Base-by-base conservation (phyloP, 2,113 vertebrate species). In the Himantopus leucocephalus region DNA sequence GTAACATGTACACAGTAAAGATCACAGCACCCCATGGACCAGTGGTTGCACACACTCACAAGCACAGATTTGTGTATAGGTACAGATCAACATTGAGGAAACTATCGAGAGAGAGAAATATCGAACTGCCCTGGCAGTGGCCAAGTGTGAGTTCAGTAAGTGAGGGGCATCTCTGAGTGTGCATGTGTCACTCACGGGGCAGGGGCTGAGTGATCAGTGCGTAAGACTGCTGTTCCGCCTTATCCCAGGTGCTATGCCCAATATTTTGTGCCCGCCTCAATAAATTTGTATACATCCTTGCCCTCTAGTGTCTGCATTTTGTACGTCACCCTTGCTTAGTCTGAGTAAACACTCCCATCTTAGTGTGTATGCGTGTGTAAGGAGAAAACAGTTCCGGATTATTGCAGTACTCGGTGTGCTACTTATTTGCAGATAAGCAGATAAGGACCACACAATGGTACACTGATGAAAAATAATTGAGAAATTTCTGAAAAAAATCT, bases 271-370 rank as follows among this genome's bases (percentile, higher is more conserved):
- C 90, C 76, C 70, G 27, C 79, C 55, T 30, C 64, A 22, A 8
- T 2, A 14, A 27, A 45, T 10, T 0, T 7, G 26, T 17, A 63
- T 39, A 21, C 88, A 37, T 50, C 79, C 66, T 93, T 95, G 83
- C 79, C 93, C 88, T 96, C 92, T 92, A 88, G 89, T 90, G 95
- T 56, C 89, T 93, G 53, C 84, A 52, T n/a, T 32, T 21, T 90
- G 68, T 66, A 88, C 85, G 10, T 82, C 94, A 94, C 39, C 70
- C 64, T 37, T 6, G 17, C 55, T 90, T 30, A n/a, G 63, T 6
- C 67, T 47, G 6, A 34, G 66, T 45, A 56, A 55, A 63, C 34
- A 8, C 18, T 6, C 32, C 29, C 4, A 0, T 4, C 10, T 8
- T 3, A 2, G 12, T 29, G 50, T 14, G 24, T 11, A 1, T 14